A percentile compares a stretch with the other conserved stretches of the same genome.
Evolutionary conservation across 2,797 vertebrate species (phyloP).

Genomic region (Microchirus variegatus): DNA sequence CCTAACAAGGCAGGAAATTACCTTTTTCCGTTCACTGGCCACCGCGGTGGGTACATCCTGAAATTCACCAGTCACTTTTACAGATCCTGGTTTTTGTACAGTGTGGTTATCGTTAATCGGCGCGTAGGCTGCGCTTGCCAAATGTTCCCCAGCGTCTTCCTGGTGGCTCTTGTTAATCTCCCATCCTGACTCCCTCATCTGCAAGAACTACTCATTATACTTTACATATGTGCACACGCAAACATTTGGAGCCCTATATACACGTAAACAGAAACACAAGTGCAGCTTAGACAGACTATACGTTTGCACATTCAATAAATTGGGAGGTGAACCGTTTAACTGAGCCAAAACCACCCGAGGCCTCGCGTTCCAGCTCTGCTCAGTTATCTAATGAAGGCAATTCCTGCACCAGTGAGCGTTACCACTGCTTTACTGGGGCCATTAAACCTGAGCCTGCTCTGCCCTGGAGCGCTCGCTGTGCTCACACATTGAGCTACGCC

Average conservation of each 20-base stretch:
- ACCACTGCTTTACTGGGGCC: slow-evolving; percentile 70
- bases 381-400: slow-evolving; percentile 69
- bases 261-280: slow-evolving; percentile 34
- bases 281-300: slow-evolving; percentile 14
- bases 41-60: slow-evolving; percentile 11
- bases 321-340: slow-evolving; percentile 36
- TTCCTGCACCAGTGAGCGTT: slow-evolving; percentile 62
- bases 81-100: background rate
- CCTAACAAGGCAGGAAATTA: slow-evolving; percentile 54
- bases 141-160: slow-evolving; percentile 8
- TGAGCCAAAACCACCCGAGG: slow-evolving; percentile 48
- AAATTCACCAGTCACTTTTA: background rate
- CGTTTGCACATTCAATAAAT: slow-evolving; percentile 47
- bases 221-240: slow-evolving; percentile 4
- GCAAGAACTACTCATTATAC: slow-evolving; percentile 32
- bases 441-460: slow-evolving; percentile 69
- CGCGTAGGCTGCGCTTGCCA: background rate
- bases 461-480: slow-evolving; percentile 49
- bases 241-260: slow-evolving; percentile 14
- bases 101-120: slow-evolving; percentile 23
- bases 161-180: slow-evolving; percentile 25
- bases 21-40: slow-evolving; percentile 41
- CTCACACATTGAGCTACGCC: slow-evolving; percentile 55
- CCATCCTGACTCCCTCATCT: slow-evolving; percentile 10
- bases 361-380: slow-evolving; percentile 44